These are phyloP conservation scores for Macroglossus sobrinus DNA, from an alignment of 2,113 vertebrate genomes.

Conservation along the genomic window DNA sequence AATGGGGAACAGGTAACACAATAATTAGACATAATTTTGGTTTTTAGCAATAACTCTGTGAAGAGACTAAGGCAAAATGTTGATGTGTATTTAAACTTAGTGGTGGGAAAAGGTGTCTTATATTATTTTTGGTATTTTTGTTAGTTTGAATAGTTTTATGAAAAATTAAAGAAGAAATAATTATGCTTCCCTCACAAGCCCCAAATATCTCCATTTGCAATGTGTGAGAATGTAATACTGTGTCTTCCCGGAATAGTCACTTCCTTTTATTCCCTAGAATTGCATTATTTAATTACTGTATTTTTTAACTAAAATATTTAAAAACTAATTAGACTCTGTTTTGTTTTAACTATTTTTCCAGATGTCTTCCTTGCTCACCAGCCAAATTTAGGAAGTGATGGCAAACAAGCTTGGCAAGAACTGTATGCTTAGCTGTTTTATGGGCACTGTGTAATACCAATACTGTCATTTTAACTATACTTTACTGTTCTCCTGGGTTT, in stretches of 20 bases:
- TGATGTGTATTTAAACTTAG: background rate
- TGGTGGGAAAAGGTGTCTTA: background rate
- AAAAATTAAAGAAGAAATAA: constrained; percentile 53
- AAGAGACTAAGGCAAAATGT: constrained; percentile 2
- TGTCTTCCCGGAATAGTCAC: background rate
- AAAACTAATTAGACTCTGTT: constrained; percentile 72
- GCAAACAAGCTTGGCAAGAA: constrained; percentile 59
- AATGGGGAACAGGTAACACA: background rate
- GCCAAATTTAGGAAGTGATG: constrained; percentile 65
- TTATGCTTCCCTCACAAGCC: background rate
- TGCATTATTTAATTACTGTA: constrained; percentile 65
- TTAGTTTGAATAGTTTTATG: constrained; percentile 20
- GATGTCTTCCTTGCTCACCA: constrained; percentile 65
- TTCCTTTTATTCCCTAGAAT: constrained; percentile 49
- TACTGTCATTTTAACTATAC: constrained; percentile 51
- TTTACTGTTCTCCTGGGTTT: constrained; percentile 59
- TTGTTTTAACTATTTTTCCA: constrained; percentile 73
- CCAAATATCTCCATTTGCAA: constrained; percentile 18
- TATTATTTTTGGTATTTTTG: constrained; percentile 25
- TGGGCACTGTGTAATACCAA: constrained; percentile 21
- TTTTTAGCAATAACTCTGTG: constrained; percentile 12
- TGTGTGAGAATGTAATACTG: background rate
- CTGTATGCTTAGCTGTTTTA: constrained; percentile 41
- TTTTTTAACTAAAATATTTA: constrained; percentile 72
- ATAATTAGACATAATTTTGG: constrained; percentile 20